phyloP scores from a whole-genome alignment of 1,140 invertebrate species.

The Plodia interpunctella region DNA sequence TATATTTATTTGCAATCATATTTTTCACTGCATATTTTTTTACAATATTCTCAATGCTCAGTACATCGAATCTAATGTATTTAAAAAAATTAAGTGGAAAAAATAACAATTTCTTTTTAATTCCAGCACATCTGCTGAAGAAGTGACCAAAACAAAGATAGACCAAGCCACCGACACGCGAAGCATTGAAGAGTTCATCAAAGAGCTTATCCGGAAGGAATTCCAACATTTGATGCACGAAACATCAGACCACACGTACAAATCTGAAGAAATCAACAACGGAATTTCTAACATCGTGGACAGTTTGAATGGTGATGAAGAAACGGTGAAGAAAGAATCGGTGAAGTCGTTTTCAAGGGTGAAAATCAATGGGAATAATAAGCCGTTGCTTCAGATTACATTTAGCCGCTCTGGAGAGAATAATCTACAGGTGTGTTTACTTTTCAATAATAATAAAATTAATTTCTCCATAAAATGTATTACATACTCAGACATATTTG shows the following conservation, averaged over 20 bases:
- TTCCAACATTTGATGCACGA: constrained; percentile 51
- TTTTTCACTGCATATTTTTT: too few relatives aligned
- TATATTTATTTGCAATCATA: too few relatives aligned
- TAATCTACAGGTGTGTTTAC: constrained; percentile 44
- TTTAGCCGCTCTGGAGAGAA: constrained; percentile 58
- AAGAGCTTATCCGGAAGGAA: constrained; percentile 58
- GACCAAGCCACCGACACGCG: constrained; percentile 59
- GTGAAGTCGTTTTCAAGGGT: constrained; percentile 56
- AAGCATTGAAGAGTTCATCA: constrained; percentile 63
- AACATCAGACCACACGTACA: constrained; percentile 35
- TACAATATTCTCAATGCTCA: too few relatives aligned
- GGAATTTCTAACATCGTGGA: constrained; percentile 57
- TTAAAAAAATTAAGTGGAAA: too few relatives aligned
- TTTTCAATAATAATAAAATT: neutral
- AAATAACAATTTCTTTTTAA: too few relatives aligned
- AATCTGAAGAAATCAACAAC: constrained; percentile 48
- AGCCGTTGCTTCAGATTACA: constrained; percentile 61
- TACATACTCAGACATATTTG: too few relatives aligned
- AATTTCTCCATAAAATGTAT: too few relatives aligned
- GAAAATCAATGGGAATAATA: constrained; percentile 67
- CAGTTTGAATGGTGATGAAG: constrained; percentile 36
- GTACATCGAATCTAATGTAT: too few relatives aligned
- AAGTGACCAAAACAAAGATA: constrained; percentile 29
- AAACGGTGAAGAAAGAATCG: constrained; percentile 29
- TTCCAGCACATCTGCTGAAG: constrained; percentile 26